Conservation (phyloP, 2,797 vertebrate genomes). For the Chanos chanos region DNA sequence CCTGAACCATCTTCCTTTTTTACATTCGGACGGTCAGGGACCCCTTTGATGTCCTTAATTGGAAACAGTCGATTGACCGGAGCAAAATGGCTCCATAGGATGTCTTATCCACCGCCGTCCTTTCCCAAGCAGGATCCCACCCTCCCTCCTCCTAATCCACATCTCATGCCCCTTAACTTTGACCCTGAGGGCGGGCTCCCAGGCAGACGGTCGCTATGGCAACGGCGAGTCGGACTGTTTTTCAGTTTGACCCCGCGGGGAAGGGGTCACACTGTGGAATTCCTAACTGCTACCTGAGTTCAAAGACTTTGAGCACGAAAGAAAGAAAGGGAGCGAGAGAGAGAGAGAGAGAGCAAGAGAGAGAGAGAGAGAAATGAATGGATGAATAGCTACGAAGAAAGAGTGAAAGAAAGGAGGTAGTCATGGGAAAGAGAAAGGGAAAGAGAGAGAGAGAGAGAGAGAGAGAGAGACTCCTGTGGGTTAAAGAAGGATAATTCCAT, state of each 20-base stretch:
- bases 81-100: conserved; percentile 20
- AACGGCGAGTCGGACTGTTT: conserved; percentile 51
- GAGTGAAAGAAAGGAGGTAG: not conserved
- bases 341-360: not conserved
- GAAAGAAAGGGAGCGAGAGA: not conserved
- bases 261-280: conserved; percentile 59
- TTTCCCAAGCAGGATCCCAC: not conserved
- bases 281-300: conserved; percentile 54
- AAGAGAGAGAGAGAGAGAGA: not conserved
- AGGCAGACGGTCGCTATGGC: conserved; percentile 44
- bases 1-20: conserved; percentile 37
- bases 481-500: conserved; percentile 2
- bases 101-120: conserved; percentile 16
- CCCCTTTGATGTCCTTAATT: conserved; percentile 59
- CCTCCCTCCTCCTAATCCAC: conserved; percentile 2
- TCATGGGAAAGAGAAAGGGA: not conserved
- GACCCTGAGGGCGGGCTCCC: conserved; percentile 40
- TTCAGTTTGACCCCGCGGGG: conserved; percentile 38
- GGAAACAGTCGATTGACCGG: conserved; percentile 45
- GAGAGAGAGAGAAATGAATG: not conserved
- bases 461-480: conserved; percentile 9
- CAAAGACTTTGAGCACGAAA: conserved; percentile 31
- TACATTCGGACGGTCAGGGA: conserved; percentile 38
- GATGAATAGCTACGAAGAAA: not conserved
- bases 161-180: conserved; percentile 29